phyloP scores from a whole-genome alignment of 35 echinoderm and acorn worm species.

The Chiridota heheva region DNA sequence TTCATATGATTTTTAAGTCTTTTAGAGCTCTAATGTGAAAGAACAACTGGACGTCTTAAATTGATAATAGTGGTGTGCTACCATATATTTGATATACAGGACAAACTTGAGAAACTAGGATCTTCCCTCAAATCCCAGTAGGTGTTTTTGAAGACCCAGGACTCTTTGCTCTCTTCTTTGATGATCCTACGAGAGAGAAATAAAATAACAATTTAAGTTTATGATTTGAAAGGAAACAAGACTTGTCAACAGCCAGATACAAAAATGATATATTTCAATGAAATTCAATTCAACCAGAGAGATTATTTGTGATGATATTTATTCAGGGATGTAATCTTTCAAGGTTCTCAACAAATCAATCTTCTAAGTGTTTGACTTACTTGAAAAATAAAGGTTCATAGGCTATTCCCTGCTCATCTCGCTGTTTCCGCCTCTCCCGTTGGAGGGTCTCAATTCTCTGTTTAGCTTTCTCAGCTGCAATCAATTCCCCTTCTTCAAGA shows the following conservation, averaged over 20 bases:
- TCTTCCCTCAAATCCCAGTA: conserved; percentile 81
- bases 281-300: not conserved
- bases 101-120: no score
- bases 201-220: conserved; percentile 16
- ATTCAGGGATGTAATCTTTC: no score
- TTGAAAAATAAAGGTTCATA: conserved; percentile 96
- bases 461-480: conserved; percentile 89
- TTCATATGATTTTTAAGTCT: no score
- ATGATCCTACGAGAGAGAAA: conserved; percentile 44
- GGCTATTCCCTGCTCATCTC: conserved; percentile 76
- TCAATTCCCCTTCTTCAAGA: conserved; percentile 90
- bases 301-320: not conserved
- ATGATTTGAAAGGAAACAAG: not conserved
- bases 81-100: no score
- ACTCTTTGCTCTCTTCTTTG: conserved; percentile 79
- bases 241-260: not conserved
- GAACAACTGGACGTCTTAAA: no score
- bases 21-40: no score
- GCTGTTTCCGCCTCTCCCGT: conserved; percentile 79
- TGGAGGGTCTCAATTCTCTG: conserved; percentile 79
- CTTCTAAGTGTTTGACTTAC: no score
- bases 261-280: not conserved
- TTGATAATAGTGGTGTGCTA: no score
- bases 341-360: no score
- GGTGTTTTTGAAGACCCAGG: conserved; percentile 79